Evolutionary conservation across 2,797 vertebrate species (phyloP), one percentile per base, ranked within the genome.

Genomic region (Lindbergichthys nudifrons): DNA sequence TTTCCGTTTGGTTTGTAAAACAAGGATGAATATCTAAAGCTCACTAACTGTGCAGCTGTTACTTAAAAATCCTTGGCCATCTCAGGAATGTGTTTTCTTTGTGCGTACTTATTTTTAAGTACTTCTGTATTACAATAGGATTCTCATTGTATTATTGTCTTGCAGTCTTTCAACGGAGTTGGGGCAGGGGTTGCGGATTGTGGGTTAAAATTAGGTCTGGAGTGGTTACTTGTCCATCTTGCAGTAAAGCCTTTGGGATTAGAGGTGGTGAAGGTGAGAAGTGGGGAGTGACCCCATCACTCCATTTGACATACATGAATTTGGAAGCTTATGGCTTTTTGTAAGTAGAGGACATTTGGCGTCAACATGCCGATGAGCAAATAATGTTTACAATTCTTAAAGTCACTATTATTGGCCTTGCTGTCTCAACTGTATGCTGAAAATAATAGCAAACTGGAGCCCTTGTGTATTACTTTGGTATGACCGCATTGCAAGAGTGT

Each of bases 241-340:
- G 8, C 45, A 36, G 19, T n/a, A 63, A 46, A 73, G 19, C 67
- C 70, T 26, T 46, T 57, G 43, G 52, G 70, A 82, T 81, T 75
- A 74, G 65, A 4, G 8, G 32, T 36, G 32, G 8, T 36, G 32
- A 36, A 36, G 48, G 36, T 72, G 64, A 75, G 53, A 66, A 9
- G 30, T 68, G 41, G 45, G 54, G 41, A 42, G 2, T 1, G 18
- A 66, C 30, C 63, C 42, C 47, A 73, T 14, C 42, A 65, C 10
- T 62, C 23, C 59, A 1, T 71, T 63, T 69, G 59, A 79, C 77
- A 71, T 39, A 47, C n/a, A 43, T 66, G 30, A 68, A 66, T 73
- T 72, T 74, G 7, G 43, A 80, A 71, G 67, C 46, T 65, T 23
- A 68, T 78, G 19, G 11, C 61, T 68, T 69, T n/a, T 67, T 53